Evolutionary conservation across 2,888 invertebrate species (phyloP), one percentile per base, ranked within the genome.

Genomic region (Cryptocheilus praepositus): DNA sequence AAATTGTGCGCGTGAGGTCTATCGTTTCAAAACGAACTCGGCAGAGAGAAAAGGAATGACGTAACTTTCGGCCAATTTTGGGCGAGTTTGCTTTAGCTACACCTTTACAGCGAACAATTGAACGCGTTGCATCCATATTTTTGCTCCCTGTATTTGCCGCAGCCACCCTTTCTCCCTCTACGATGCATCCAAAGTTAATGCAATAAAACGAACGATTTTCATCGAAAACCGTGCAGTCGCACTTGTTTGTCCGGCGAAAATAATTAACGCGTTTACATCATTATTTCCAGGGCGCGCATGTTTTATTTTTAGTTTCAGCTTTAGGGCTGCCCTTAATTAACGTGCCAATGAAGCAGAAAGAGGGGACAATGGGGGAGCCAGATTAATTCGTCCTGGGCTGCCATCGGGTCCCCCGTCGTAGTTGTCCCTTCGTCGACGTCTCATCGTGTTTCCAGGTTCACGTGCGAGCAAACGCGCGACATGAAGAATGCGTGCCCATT

Each of bases 371-470:
- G 62, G 57, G 61, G 49, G 57, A 66, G 61, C 16, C 61, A 69
- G 75, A 81, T 81, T 79, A 80, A 83, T 81, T 79, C 71, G 67
- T 64, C 67, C 28, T 19, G 52, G 36, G 64, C 57, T 51, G 22
- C 57, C 56, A 56, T 54, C 58, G 58, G 66, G 54, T 59, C 68
- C 61, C 46, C 55, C 16, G 44, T 55, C 55, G 21, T 5, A 13
- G 25, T 11, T 15, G 25, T 64, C 64, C 43, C n/a, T n/a, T 16
- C 36, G 49, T 65, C 58, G 25, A 21, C 62, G 18, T 16, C 55
- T 63, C 58, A 60, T 80, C 76, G 64, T 56, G 51, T 75, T 75
- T 76, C 72, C 70, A 78, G 70, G 71, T 78, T 80, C 71, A 77
- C 71, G 70, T 67, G 67, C 67, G 58, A 76, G 53, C 67, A 46